phyloP scores from a whole-genome alignment of 1,140 invertebrate genomes.

The Argopecten irradians region DNA sequence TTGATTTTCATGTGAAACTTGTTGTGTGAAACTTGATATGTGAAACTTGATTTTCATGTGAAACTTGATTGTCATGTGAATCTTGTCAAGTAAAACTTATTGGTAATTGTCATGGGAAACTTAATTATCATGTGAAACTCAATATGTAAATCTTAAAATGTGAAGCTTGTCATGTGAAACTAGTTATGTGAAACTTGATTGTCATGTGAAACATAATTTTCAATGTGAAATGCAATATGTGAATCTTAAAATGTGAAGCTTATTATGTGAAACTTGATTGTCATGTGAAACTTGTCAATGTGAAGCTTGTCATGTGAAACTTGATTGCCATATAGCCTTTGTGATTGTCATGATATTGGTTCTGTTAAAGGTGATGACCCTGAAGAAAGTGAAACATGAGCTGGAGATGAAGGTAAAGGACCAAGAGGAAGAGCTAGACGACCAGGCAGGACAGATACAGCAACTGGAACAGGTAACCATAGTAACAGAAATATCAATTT shows the following conservation, averaged over 20 bases:
- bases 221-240: neutral
- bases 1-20: neutral
- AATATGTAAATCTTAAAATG: neutral
- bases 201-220: neutral
- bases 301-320: neutral
- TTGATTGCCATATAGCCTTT: neutral
- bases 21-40: neutral
- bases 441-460: conserved; percentile 87
- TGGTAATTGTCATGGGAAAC: too few relatives aligned
- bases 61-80: neutral
- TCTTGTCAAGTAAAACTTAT: too few relatives aligned
- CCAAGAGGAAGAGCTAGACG: conserved; percentile 96
- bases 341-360: neutral
- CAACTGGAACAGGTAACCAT: conserved; percentile 78
- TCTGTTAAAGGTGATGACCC: conserved; percentile 61
- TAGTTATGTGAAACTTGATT: neutral
- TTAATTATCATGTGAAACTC: too few relatives aligned
- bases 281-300: neutral
- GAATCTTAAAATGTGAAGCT: neutral
- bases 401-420: conserved; percentile 91
- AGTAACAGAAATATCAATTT: neutral
- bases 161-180: neutral
- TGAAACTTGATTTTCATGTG: neutral
- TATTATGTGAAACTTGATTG: neutral
- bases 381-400: conserved; percentile 91